phyloP scores from a whole-genome alignment of 35 echinoderm and acorn worm genomes.

The Diadema setosum region DNA sequence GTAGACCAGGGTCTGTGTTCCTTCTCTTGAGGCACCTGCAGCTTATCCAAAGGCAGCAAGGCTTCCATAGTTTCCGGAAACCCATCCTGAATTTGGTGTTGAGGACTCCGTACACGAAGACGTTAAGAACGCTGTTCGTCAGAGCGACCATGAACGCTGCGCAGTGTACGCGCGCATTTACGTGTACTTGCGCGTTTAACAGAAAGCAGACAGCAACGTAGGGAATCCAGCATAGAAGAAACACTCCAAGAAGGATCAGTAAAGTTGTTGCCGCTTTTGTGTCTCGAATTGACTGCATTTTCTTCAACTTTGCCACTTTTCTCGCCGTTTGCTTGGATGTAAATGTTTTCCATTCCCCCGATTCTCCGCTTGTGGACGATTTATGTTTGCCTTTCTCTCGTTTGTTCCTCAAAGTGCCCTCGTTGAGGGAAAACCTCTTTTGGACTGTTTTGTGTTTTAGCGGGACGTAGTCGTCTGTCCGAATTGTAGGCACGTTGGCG shows the following conservation, averaged over 20 bases:
- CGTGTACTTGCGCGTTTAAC: background rate
- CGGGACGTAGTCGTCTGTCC: background rate
- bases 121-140: slow-evolving; percentile 17
- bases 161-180: background rate
- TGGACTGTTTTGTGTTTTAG: background rate
- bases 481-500: background rate
- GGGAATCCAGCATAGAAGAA: slow-evolving; percentile 23
- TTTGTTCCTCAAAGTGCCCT: background rate
- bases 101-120: slow-evolving; percentile 25
- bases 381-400: background rate
- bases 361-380: background rate
- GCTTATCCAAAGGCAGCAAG: background rate
- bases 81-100: slow-evolving; percentile 30
- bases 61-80: background rate
- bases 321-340: background rate
- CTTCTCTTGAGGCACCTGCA: background rate
- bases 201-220: slow-evolving; percentile 2
- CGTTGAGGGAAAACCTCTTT: background rate
- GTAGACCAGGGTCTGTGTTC: background rate
- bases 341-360: background rate
- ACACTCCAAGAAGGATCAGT: slow-evolving; percentile 1
- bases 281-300: slow-evolving; percentile 5
- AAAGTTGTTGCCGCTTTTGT: slow-evolving; percentile 33
- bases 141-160: background rate
- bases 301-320: background rate